A percentile compares a stretch with the other conserved stretches of the same genome.
Conservation (phyloP, 1,140 invertebrate species). For the Triops longicaudatus region DNA sequence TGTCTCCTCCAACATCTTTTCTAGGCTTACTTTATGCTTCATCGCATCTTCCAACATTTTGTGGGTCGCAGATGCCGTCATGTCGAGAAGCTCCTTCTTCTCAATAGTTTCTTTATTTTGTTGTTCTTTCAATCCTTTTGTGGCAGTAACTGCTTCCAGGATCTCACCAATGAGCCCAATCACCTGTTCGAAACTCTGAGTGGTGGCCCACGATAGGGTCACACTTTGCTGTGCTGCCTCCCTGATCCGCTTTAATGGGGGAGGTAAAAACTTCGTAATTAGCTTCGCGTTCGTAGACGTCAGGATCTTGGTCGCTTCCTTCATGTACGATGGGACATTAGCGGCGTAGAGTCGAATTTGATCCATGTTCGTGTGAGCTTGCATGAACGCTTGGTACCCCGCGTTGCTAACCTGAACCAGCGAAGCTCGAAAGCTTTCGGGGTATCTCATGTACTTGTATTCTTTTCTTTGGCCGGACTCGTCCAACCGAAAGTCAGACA, state of each 20-base stretch:
- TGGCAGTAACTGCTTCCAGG: slow-evolving; percentile 20
- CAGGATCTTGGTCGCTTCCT: slow-evolving; percentile 18
- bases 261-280: slow-evolving; percentile 10
- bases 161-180: slow-evolving; percentile 23
- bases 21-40: background rate
- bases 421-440: slow-evolving; percentile 13
- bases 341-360: background rate
- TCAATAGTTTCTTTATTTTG: background rate
- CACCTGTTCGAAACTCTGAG: slow-evolving; percentile 17
- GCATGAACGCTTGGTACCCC: slow-evolving; percentile 6
- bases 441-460: slow-evolving; percentile 13
- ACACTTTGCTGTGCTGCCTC: slow-evolving; percentile 17
- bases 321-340: background rate
- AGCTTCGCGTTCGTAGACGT: slow-evolving; percentile 9
- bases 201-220: background rate
- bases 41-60: background rate
- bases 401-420: slow-evolving; percentile 9
- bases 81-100: slow-evolving; percentile 13
- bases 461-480: background rate
- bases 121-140: slow-evolving; percentile 21
- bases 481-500: slow-evolving; percentile 13
- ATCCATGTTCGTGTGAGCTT: slow-evolving; percentile 20
- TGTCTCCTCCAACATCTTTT: slow-evolving; percentile 13
- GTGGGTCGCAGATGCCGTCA: background rate
- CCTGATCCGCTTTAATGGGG: slow-evolving; percentile 15